Evolutionary conservation across 2,113 vertebrate genomes (phyloP).

Genomic region (Dicrurus megarhynchus): DNA sequence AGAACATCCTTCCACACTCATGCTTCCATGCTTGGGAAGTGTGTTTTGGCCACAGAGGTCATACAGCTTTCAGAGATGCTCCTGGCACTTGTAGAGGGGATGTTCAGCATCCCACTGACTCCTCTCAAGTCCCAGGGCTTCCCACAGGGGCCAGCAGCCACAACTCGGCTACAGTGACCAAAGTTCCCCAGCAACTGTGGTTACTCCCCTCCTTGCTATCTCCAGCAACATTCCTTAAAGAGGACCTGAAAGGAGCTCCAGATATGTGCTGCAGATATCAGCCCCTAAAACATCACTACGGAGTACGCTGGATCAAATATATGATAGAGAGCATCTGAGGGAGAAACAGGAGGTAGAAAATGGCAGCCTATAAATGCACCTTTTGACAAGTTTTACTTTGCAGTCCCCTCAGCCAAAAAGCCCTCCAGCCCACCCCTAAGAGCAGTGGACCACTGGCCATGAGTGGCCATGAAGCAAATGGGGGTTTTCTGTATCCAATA

Average conservation of each 20-base stretch:
- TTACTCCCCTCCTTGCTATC: neutral
- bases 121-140: neutral
- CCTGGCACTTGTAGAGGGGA: neutral
- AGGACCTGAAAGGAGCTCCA: neutral
- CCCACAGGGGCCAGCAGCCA: neutral
- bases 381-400: neutral
- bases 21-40: neutral
- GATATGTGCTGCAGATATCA: neutral
- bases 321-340: neutral
- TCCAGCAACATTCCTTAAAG: neutral
- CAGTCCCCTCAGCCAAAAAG: neutral
- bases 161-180: neutral
- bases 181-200: neutral
- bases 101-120: fast-evolving
- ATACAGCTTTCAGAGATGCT: neutral
- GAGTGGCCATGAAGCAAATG: neutral
- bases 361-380: neutral
- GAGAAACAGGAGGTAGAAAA: neutral
- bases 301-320: neutral
- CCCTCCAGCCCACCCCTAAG: neutral
- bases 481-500: neutral
- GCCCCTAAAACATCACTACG: neutral
- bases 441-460: neutral
- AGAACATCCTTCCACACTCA: neutral
- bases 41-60: neutral